These are phyloP conservation scores for Bergia sp. DNA, from an alignment of 92 coral and sea anemone genomes.

Conservation along the genomic window DNA sequence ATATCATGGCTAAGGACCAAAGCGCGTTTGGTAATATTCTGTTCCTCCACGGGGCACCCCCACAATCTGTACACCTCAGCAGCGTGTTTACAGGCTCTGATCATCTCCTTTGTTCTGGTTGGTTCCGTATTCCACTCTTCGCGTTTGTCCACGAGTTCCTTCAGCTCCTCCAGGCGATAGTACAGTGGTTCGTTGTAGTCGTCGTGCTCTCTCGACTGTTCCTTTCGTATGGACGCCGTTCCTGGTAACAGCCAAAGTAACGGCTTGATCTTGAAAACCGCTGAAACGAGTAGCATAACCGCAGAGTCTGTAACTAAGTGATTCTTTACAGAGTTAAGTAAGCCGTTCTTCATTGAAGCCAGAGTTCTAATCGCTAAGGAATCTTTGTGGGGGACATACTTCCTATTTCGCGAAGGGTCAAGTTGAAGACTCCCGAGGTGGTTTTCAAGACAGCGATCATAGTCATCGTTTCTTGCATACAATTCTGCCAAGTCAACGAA, in stretches of 20 bases:
- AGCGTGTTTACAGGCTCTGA: neutral
- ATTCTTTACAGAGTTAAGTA: neutral
- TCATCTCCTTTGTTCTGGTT: neutral
- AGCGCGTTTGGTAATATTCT: neutral
- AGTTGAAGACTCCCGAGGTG: neutral
- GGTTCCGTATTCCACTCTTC: neutral
- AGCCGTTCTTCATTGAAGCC: neutral
- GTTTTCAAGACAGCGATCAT: conserved; percentile 7
- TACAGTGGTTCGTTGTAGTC: conserved; percentile 16
- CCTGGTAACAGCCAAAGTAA: neutral
- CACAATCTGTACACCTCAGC: neutral
- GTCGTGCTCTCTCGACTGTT: neutral
- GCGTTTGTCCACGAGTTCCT: neutral
- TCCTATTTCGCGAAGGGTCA: conserved; percentile 5
- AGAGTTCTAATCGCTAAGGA: neutral
- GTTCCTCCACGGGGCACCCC: neutral
- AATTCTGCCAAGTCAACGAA: conserved; percentile 14
- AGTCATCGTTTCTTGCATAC: neutral
- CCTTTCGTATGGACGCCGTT: neutral
- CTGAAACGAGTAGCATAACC: neutral
- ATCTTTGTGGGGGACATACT: neutral
- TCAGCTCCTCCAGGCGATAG: neutral
- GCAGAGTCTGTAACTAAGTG: neutral
- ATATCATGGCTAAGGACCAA: neutral
- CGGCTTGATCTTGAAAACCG: neutral